phyloP scores from a whole-genome alignment of 2,888 invertebrate species.

The Chirona hameri region DNA sequence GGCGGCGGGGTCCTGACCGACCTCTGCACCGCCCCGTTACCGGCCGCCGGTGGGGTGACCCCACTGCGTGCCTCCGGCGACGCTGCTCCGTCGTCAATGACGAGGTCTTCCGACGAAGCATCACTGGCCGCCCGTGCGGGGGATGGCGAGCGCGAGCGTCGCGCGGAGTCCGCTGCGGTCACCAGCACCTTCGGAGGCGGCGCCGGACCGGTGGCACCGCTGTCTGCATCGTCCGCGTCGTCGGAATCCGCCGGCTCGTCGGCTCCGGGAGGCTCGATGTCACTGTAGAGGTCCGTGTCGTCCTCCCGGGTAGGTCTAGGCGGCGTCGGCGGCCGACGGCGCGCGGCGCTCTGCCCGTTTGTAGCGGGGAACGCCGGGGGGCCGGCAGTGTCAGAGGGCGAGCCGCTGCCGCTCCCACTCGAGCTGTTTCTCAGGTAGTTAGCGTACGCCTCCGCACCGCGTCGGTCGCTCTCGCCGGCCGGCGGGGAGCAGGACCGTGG shows the following conservation, averaged over 20 bases:
- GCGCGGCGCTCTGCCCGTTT: too few relatives aligned
- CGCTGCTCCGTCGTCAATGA: not conserved
- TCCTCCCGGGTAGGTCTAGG: not conserved
- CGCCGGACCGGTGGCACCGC: not conserved
- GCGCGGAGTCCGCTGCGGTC: not conserved
- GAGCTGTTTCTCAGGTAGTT: not conserved
- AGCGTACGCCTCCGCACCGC: conserved; percentile 3
- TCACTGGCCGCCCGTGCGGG: not conserved
- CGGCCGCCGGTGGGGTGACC: not conserved
- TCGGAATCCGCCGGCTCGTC: not conserved
- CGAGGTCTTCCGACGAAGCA: not conserved
- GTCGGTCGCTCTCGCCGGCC: not conserved
- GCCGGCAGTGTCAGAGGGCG: not conserved
- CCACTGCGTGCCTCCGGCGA: not conserved
- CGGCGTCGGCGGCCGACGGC: not conserved
- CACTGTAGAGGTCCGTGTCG: conserved; percentile 27
- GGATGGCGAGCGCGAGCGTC: not conserved
- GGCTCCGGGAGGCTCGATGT: not conserved
- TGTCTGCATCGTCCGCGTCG: conserved; percentile 10
- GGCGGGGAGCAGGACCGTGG: not conserved
- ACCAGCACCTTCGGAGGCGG: not conserved
- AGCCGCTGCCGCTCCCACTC: not conserved
- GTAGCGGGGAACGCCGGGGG: not conserved
- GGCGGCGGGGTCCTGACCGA: not conserved
- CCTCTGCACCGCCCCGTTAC: not conserved